Evolutionary conservation across 2,113 vertebrate species (phyloP), one percentile per base, ranked within the genome.

Genomic region (Colaptes auratus): DNA sequence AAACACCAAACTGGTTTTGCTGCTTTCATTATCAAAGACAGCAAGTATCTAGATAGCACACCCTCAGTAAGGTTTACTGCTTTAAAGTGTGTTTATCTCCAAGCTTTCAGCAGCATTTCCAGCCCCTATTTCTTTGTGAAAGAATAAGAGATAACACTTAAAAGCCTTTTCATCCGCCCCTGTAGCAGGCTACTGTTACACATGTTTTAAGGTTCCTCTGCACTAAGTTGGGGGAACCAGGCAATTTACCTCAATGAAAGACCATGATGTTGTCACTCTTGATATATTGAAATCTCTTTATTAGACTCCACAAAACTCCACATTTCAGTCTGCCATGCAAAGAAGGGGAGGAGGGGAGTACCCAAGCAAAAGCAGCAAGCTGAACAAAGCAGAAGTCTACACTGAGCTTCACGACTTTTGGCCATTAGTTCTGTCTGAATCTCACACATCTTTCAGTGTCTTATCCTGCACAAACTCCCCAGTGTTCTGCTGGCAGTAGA

Each of bases 21-120:
- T 46, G 35, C 35, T 63, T 92, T 87, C 77, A 58, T 70, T 67
- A 36, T 59, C 71, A 73, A 6, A 58, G 63, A 79, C 53, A 53
- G 50, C 28, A 55, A 44, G 61, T 14, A 8, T 28, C 3, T 20
- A 12, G 27, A 19, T 91, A 63, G 28, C 60, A 33, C 28, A 27
- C 20, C 46, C 64, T 80, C 87, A 92, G 50, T 91, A 91, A 91
- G 46, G 80, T 95, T 92, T 86, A 94, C 25, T 80, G 67, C 89
- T 50, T 46, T 67, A 5, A 69, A 85, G 56, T 64, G 65, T 1
- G 0, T 31, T 82, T 87, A 24, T 20, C 0, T 0, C 48, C 76
- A 52, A 76, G n/a, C 23, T 30, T 82, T 87, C 60, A 65, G n/a
- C 23, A 53, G 4, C 8, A 9, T 77, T 92, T 88, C 84, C 66